Percentiles rank a stretch among this genome's conserved stretches.
Conservation (phyloP, 2,113 vertebrate species). For the Perca schrenkii region DNA sequence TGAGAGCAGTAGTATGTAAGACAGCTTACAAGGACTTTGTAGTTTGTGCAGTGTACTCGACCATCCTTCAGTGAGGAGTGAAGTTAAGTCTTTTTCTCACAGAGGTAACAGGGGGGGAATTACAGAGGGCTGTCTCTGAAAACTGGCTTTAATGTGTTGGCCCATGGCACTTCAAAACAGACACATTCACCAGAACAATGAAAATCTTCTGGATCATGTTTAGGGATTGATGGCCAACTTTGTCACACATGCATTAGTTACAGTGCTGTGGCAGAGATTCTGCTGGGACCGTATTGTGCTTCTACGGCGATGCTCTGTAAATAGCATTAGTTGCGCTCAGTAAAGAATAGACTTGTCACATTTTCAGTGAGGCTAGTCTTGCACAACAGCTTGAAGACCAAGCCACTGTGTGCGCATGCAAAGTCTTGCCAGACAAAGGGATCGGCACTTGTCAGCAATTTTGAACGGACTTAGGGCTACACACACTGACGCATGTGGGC, state of each 20-base stretch:
- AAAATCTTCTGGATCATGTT: slow-evolving; percentile 71
- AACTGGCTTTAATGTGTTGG: slow-evolving; percentile 9
- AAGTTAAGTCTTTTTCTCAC: slow-evolving; percentile 22
- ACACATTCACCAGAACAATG: slow-evolving; percentile 67
- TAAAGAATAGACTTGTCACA: slow-evolving; percentile 83
- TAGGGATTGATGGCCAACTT: slow-evolving; percentile 66
- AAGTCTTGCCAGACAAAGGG: slow-evolving; percentile 77
- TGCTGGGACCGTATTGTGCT: slow-evolving; percentile 71
- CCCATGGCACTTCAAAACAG: slow-evolving; percentile 55
- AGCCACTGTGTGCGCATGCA: slow-evolving; percentile 59
- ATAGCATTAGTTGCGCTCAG: slow-evolving; percentile 81
- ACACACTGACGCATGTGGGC: slow-evolving; percentile 53
- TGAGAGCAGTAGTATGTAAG: slow-evolving; percentile 25
- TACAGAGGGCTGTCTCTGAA: slow-evolving; percentile 35
- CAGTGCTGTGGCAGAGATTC: slow-evolving; percentile 58
- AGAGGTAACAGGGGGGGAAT: slow-evolving; percentile 36
- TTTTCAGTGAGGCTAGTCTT: slow-evolving; percentile 74
- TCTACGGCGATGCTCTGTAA: slow-evolving; percentile 74
- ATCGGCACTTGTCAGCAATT: slow-evolving; percentile 78
- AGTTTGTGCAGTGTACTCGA: slow-evolving; percentile 31
- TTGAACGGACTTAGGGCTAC: slow-evolving; percentile 66
- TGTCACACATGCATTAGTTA: slow-evolving; percentile 76
- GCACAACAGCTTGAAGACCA: slow-evolving; percentile 76
- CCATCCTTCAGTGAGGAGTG: slow-evolving; percentile 12
- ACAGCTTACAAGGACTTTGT: slow-evolving; percentile 51